Evolutionary conservation across 2,113 vertebrate genomes (phyloP).

Genomic region (Coracopsis vasa): DNA sequence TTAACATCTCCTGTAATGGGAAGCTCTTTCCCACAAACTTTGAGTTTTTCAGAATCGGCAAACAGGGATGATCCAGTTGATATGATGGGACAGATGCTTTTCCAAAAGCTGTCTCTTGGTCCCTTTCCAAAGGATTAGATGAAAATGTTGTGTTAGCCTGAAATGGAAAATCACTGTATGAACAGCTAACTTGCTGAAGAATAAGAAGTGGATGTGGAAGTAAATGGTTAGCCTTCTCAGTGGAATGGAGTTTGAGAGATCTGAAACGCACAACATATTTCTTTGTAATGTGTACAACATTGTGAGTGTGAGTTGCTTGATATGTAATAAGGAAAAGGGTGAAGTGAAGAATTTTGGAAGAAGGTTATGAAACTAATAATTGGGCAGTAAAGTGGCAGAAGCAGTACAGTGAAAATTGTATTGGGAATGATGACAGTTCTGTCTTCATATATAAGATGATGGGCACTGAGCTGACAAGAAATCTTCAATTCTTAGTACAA

Average conservation of each 20-base stretch:
- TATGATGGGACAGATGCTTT: neutral
- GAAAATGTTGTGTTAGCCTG: neutral
- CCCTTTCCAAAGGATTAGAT: neutral
- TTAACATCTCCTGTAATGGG: neutral
- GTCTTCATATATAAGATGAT: neutral
- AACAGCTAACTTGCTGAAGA: neutral
- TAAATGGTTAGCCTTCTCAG: neutral
- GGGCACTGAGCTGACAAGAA: neutral
- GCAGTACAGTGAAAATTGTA: neutral
- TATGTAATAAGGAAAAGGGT: neutral
- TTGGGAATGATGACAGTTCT: accelerated
- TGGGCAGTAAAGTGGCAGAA: neutral
- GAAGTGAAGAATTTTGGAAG: neutral
- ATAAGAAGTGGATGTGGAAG: neutral
- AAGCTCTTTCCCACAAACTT: neutral
- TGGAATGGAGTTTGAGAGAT: neutral
- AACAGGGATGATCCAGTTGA: neutral
- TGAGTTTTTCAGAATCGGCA: neutral
- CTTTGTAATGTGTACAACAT: neutral
- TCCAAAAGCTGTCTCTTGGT: neutral
- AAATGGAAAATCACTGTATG: neutral
- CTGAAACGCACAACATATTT: neutral
- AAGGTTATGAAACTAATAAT: neutral
- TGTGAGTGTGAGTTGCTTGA: neutral
- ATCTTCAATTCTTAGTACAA: neutral